phyloP scores from a whole-genome alignment of 2,888 invertebrate species.

The Reticulitermes lucifugus region DNA sequence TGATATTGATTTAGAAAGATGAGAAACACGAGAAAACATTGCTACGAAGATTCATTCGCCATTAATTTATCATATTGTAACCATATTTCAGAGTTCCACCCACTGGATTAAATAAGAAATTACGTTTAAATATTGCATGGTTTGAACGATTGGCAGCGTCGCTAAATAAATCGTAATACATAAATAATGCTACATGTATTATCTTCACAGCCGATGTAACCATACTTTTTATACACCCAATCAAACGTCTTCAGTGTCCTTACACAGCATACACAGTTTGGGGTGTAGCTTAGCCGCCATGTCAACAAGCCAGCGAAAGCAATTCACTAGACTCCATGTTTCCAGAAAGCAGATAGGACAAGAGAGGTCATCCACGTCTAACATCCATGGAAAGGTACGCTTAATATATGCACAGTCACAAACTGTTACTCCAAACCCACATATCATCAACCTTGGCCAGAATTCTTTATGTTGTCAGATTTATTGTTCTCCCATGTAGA shows the following conservation, averaged over 20 bases:
- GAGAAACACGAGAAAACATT: too few species aligned
- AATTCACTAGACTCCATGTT: background rate
- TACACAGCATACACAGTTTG: background rate
- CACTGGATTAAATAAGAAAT: too few species aligned
- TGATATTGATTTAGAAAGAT: too few species aligned
- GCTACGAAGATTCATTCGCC: too few species aligned
- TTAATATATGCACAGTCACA: slow-evolving; percentile 2
- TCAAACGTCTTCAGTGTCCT: background rate
- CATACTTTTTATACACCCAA: background rate
- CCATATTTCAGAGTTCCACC: too few species aligned
- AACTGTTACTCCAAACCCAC: slow-evolving; percentile 7
- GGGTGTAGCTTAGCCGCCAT: background rate
- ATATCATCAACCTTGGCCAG: background rate
- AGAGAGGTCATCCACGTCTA: background rate
- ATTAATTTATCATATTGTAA: too few species aligned
- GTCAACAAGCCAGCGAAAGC: slow-evolving; percentile 14
- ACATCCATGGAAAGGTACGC: background rate
- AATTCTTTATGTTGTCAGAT: slow-evolving; percentile 10
- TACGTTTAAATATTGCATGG: too few species aligned
- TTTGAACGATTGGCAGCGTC: too few species aligned
- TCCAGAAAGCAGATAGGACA: background rate
- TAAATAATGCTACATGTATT: too few species aligned
- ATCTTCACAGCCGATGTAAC: too few species aligned
- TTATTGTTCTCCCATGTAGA: background rate
- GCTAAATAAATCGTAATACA: too few species aligned